Evolutionary conservation across 2,797 vertebrate species (phyloP).

Genomic region (Enteromius paludinosus): DNA sequence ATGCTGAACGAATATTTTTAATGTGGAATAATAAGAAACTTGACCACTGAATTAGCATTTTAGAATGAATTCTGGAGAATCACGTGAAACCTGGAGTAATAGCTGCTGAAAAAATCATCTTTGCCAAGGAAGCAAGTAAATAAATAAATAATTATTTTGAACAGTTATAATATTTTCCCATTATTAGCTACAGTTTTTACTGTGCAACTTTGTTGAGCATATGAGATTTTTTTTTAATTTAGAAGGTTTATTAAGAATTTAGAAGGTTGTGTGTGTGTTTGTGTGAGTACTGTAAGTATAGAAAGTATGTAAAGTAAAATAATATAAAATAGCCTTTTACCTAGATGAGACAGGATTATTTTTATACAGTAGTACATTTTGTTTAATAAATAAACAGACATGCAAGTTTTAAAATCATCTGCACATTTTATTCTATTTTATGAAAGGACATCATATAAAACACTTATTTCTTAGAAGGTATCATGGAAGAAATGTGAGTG

Average conservation of each 20-base stretch:
- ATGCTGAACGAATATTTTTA: not conserved
- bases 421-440: not conserved
- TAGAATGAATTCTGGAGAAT: not conserved
- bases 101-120: not conserved
- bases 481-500: not conserved
- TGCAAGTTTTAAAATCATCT: not conserved
- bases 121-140: not conserved
- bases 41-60: not conserved
- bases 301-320: too few relatives aligned
- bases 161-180: not conserved
- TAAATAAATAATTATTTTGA: not conserved
- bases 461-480: not conserved
- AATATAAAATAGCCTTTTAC: too few relatives aligned
- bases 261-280: too few relatives aligned
- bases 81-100: not conserved
- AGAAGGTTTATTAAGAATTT: too few relatives aligned
- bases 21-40: not conserved
- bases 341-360: not conserved
- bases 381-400: not conserved
- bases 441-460: not conserved
- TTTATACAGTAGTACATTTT: not conserved
- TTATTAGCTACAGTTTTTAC: not conserved
- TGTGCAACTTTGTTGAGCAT: not conserved
- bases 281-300: too few relatives aligned
- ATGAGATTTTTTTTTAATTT: not conserved